A percentile compares a stretch with the other conserved stretches of the same genome.
Conservation (phyloP, 2,888 invertebrate genomes). For the Iselma pallidipennis region DNA sequence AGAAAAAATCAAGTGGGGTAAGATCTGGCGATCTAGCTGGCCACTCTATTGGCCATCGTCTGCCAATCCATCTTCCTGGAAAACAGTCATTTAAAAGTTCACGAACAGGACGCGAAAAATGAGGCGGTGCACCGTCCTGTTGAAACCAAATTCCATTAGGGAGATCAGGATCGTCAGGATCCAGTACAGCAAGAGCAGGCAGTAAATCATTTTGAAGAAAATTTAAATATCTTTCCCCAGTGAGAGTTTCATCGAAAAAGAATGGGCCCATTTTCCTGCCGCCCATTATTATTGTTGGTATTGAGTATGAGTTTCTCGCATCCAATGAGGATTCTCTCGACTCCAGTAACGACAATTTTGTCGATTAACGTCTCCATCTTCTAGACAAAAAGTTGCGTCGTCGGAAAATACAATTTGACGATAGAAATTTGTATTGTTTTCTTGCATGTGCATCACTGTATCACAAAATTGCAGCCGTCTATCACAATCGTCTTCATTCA, state of each 20-base stretch:
- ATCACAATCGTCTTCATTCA: too few species aligned
- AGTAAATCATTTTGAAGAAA: slow-evolving; percentile 21
- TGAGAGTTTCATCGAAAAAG: slow-evolving; percentile 16
- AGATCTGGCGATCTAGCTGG: background rate
- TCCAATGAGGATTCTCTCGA: slow-evolving; percentile 19
- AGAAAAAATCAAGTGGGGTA: background rate
- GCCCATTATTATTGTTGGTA: slow-evolving; percentile 10
- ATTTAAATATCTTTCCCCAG: slow-evolving; percentile 14
- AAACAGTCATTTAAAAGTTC: too few species aligned
- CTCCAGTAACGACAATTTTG: slow-evolving; percentile 19
- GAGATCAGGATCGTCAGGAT: too few species aligned
- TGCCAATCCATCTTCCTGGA: too few species aligned
- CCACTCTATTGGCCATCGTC: background rate
- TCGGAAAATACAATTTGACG: slow-evolving; percentile 14
- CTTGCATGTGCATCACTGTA: too few species aligned
- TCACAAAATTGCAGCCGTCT: too few species aligned
- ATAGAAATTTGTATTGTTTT: too few species aligned
- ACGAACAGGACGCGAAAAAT: too few species aligned
- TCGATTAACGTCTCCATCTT: slow-evolving; percentile 20
- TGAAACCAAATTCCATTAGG: too few species aligned
- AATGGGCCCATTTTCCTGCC: slow-evolving; percentile 12
- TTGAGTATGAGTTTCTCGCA: slow-evolving; percentile 14
- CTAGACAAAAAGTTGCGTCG: too few species aligned
- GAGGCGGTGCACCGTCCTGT: too few species aligned
- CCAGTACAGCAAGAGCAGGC: background rate